Evolutionary conservation across 2,888 invertebrate genomes (phyloP).

Genomic region (Oasisia sp.): DNA sequence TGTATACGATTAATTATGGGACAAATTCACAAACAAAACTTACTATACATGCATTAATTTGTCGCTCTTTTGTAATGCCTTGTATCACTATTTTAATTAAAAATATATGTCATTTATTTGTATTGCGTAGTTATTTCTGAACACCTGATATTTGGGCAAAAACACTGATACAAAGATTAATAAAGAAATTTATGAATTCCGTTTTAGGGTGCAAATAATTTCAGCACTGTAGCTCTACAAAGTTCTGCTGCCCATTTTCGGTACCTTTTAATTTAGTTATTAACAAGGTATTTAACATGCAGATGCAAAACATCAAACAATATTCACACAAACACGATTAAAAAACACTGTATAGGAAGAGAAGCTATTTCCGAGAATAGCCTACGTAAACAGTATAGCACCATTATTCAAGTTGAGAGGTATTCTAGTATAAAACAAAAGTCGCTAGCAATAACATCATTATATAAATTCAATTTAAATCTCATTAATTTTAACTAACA

Average conservation of each 20-base stretch:
- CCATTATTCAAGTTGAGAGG: background rate
- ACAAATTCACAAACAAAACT: background rate
- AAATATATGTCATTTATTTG: background rate
- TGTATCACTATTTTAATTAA: background rate
- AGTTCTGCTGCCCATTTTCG: background rate
- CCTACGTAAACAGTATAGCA: background rate
- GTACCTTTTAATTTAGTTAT: background rate
- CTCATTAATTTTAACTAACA: background rate
- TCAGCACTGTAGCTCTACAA: background rate
- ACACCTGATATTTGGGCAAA: background rate
- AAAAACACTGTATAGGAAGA: background rate
- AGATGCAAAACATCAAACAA: background rate
- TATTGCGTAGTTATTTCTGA: background rate
- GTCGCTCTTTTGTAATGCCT: background rate
- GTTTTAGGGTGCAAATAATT: background rate
- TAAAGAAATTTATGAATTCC: background rate
- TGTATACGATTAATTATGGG: background rate
- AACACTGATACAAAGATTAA: background rate
- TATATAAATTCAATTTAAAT: too few species aligned
- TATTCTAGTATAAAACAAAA: background rate
- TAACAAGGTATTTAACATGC: background rate
- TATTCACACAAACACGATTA: background rate
- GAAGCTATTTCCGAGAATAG: background rate
- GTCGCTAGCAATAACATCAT: background rate
- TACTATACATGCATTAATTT: background rate